These are phyloP conservation scores for Callipepla squamata DNA, from an alignment of 2,113 vertebrate genomes.

Conservation along the genomic window DNA sequence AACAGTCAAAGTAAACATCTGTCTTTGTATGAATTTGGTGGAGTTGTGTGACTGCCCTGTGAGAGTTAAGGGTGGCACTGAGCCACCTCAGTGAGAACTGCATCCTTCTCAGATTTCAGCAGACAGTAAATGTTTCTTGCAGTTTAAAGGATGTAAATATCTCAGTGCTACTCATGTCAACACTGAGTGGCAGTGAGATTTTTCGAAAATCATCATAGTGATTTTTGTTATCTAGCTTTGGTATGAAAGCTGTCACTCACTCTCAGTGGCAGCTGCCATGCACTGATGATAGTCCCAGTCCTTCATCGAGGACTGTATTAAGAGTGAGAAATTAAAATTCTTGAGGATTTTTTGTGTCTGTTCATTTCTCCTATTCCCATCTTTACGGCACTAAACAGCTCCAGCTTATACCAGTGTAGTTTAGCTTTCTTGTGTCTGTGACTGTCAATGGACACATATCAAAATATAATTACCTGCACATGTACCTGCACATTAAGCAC, in stretches of 20 bases:
- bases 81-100: rapidly evolving
- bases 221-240: background rate
- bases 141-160: background rate
- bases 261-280: background rate
- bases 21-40: background rate
- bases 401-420: background rate
- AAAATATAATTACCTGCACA: background rate
- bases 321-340: background rate
- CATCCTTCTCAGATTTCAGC: background rate
- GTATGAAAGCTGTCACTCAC: background rate
- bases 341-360: background rate
- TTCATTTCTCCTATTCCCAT: background rate
- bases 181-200: background rate
- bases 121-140: background rate
- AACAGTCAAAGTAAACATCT: background rate
- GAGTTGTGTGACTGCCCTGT: background rate
- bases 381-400: background rate
- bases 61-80: background rate
- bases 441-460: background rate
- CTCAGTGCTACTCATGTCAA: rapidly evolving
- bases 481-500: background rate
- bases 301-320: background rate
- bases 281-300: background rate
- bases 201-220: background rate
- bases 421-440: background rate